Base-by-base conservation (phyloP, 2,797 vertebrate genomes). In the Sardinella longiceps region DNA sequence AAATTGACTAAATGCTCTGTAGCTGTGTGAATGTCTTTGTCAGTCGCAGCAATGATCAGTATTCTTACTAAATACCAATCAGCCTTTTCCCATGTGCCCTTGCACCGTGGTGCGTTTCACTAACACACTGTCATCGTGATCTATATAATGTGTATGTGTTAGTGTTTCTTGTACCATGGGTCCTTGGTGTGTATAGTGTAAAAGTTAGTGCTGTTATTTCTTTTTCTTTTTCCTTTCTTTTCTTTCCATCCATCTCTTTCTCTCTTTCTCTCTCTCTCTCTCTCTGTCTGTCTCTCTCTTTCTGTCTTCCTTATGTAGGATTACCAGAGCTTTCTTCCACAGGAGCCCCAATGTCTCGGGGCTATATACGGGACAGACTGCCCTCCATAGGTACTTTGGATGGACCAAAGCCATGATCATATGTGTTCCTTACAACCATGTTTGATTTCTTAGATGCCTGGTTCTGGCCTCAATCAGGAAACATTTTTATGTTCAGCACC, bases 341-440 rank as follows among this genome's bases (percentile, higher is more conserved):
- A 93, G 92, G 92, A 85, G 53, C 89, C 84, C 87, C 92, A 82
- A 87, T 91, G 84, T 88, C 87, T 93, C 91, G 90, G 91, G 92
- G 85, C 87, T 90, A 90, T 88, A 90, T 91, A 90, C 92, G 94
- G 89, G 93, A 95, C 90, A 92, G 94, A 84, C 90, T 96, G 82
- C 92, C 93, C 87, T 94, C 92, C 86, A 88, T 93, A 89, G 91
- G 94, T 96, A 95, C 82, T 43, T 46, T 39, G n/a, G 33, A 83
- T 74, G 28, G 70, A 14, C 66, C 15, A 74, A 37, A 74, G 60
- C 56, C 25, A 66, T 66, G 28, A 28, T 30, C 60, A 30, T 14
- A 39, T 37, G 1, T 66, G 30, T 30, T 15, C 5, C 51, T 20
- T 5, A 39, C 15, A 23, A 15, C 70, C 18, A 20, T 43, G 70